Evolutionary conservation across 2,113 vertebrate species (phyloP), one percentile per base, ranked within the genome.

Genomic region (Forbesichthys papilliferus): DNA sequence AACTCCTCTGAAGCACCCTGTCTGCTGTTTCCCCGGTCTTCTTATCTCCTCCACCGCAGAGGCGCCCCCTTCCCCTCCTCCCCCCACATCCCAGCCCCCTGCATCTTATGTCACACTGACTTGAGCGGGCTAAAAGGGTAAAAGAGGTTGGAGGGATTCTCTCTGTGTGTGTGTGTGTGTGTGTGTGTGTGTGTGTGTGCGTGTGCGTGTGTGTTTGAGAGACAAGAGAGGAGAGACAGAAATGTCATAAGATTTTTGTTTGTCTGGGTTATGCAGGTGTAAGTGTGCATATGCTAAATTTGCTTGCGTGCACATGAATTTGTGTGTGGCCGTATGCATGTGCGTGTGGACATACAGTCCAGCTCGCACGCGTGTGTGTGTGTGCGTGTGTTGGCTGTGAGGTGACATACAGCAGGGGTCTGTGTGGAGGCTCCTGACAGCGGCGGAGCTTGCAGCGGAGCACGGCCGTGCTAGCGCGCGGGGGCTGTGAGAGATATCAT

Each of bases 1-100:
- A 70, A 60, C 68, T 70, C 61, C 20, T 72, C 78, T 78, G 73
- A 69, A 79, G 64, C 78, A 59, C 66, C 16, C 74, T 75, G 77
- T 60, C 61, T 71, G 73, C 47, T 13, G 66, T 65, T 79, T 70
- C 63, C 79, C 27, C 64, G 61, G 64, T 48, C 77, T 71, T 82
- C 84, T 88, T 90, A 87, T 91, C 87, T 89, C 61, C 67, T 73
- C 65, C 67, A 56, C 72, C 81, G 79, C 87, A 90, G 87, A 90
- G 84, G 76, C 78, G 36, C 80, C 20, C 20, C 20, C 20, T 2
- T 2, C 27, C 27, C 27, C 2, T 27, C 27, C 27, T 2, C 2
- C 27, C 27, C 27, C 27, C 27, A 27, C 27, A 27, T 27, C 27
- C 1, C 27, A 27, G 69, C 79, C 81, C 84, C 63, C 73, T 83